Conservation (phyloP, 2,797 vertebrate species). For the Acrocephalus scirpaceus region DNA sequence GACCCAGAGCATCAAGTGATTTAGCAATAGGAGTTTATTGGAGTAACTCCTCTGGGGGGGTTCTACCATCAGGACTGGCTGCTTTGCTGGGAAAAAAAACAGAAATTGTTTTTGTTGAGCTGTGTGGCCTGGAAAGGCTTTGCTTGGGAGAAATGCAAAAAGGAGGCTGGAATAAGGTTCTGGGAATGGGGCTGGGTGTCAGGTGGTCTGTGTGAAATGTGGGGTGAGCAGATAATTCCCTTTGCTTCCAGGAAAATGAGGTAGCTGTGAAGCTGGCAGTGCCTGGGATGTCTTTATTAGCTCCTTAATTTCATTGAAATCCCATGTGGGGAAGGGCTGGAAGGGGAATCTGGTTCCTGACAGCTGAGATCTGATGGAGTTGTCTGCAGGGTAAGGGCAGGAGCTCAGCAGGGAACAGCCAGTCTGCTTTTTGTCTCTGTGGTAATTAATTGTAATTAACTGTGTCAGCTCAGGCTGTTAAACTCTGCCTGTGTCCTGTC, state of each 20-base stretch:
- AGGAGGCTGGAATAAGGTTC: not conserved
- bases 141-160: not conserved
- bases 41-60: not conserved
- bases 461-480: not conserved
- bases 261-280: not conserved
- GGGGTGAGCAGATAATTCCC: not conserved
- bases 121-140: not conserved
- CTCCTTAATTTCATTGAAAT: constrained; percentile 41
- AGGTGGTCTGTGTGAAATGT: not conserved
- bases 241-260: not conserved
- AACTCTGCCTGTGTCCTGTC: not conserved
- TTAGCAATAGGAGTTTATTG: not conserved
- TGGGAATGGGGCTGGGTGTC: not conserved
- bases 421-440: not conserved
- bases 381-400: not conserved
- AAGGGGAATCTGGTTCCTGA: constrained; percentile 9
- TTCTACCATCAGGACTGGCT: not conserved
- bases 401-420: not conserved
- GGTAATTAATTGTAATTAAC: constrained; percentile 34
- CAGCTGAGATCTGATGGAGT: constrained; percentile 18
- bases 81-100: not conserved
- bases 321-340: constrained; percentile 1
- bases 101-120: not conserved
- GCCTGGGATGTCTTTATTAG: constrained; percentile 36
- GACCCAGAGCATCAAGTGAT: not conserved